These are phyloP conservation scores for Heliocidaris erythrogramma DNA, from an alignment of 35 echinoderm and acorn worm species.

Conservation along the genomic window DNA sequence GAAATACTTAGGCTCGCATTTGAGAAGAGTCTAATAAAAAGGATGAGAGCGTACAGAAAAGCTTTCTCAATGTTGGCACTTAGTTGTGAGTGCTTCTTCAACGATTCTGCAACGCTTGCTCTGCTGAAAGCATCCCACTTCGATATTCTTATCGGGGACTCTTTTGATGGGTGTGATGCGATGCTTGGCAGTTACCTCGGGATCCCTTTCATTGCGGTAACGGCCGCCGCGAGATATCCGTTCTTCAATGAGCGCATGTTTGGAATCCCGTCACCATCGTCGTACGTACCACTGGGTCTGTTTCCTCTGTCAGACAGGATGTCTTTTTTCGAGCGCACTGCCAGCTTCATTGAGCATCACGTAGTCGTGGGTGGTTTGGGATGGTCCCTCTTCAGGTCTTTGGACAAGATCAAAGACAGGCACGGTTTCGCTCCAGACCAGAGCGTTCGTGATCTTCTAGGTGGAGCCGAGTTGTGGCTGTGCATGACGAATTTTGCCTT, in stretches of 20 bases:
- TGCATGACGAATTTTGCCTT: not conserved
- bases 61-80: too few species aligned
- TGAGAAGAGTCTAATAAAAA: too few species aligned
- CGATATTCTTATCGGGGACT: not conserved
- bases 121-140: not conserved
- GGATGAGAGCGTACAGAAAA: too few species aligned
- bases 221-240: not conserved
- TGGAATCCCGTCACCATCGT: not conserved
- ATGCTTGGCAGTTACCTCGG: not conserved
- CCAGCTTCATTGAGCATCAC: not conserved
- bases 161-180: slow-evolving; percentile 11
- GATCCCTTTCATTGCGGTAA: not conserved
- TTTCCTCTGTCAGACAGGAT: slow-evolving; percentile 2
- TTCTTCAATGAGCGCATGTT: not conserved
- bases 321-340: not conserved
- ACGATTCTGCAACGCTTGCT: not conserved
- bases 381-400: too few species aligned
- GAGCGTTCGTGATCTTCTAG: too few species aligned
- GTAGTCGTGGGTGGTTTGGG: not conserved
- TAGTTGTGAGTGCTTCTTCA: not conserved
- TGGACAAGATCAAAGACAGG: too few species aligned
- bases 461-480: not conserved
- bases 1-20: too few species aligned
- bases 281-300: not conserved
- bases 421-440: too few species aligned